Conservation (phyloP, 23 tunicate species). For the Halocynthia roretzi region DNA sequence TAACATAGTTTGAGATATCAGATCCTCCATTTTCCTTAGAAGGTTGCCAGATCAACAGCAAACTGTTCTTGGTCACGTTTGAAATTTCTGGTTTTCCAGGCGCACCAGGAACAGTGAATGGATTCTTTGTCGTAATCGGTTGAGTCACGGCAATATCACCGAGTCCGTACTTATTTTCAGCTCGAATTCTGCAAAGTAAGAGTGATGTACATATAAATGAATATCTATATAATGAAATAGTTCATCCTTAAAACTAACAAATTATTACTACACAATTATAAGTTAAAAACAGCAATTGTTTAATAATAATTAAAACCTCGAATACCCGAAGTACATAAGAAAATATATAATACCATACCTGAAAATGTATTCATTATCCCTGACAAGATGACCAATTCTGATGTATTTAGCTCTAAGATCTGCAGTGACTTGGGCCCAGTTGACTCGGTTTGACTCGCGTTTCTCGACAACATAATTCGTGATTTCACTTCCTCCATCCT, state of each 20-base stretch:
- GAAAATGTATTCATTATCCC: constrained; percentile 83
- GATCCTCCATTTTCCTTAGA: constrained; percentile 75
- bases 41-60: constrained; percentile 66
- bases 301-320: neutral
- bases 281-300: neutral
- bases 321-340: neutral
- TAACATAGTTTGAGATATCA: constrained; percentile 61
- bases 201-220: neutral
- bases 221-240: neutral
- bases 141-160: constrained; percentile 69
- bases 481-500: constrained; percentile 86
- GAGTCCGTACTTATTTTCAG: constrained; percentile 89
- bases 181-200: constrained; percentile 47
- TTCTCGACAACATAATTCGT: constrained; percentile 85
- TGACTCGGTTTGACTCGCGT: constrained; percentile 55
- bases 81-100: constrained; percentile 68
- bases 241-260: neutral
- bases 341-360: constrained; percentile 29
- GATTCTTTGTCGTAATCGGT: constrained; percentile 60
- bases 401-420: constrained; percentile 58
- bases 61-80: constrained; percentile 50
- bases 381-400: constrained; percentile 64
- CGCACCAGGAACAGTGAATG: constrained; percentile 76
- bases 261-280: neutral
- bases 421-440: constrained; percentile 80